These are phyloP conservation scores for Tipula unca DNA, from an alignment of 2,888 invertebrate genomes.

Conservation along the genomic window DNA sequence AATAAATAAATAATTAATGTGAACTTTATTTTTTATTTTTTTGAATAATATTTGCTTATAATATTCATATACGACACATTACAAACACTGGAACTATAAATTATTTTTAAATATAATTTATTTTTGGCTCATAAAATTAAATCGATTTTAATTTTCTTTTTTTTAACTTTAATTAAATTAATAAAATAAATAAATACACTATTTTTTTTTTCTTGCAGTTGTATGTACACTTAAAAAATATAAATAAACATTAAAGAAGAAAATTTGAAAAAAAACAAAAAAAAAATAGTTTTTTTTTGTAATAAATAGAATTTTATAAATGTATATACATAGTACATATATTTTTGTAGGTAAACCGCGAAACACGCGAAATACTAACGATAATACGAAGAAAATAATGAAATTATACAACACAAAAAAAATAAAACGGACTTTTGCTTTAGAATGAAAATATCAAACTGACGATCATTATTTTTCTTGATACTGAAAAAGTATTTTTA, in stretches of 20 bases:
- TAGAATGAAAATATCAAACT: slow-evolving; percentile 1
- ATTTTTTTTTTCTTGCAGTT: not conserved
- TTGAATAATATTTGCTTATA: not conserved
- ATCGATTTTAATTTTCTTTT: not conserved
- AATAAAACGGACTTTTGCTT: not conserved
- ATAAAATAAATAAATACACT: not conserved
- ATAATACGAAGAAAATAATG: not conserved
- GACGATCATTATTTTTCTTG: slow-evolving; percentile 15
- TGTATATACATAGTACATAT: not conserved
- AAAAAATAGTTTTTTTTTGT: not conserved
- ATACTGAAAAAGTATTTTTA: slow-evolving; percentile 15
- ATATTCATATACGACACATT: not conserved
- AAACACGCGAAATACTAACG: not conserved
- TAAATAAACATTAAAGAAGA: not conserved
- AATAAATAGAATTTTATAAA: not conserved
- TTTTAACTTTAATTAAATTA: not conserved
- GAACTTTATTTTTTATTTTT: not conserved
- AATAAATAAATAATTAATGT: not conserved
- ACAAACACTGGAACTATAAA: not conserved
- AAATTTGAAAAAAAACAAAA: not conserved
- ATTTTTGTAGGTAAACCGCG: not conserved
- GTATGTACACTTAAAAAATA: not conserved
- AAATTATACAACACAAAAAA: too few species aligned
- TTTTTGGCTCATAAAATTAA: not conserved
- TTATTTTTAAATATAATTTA: not conserved